Percentiles rank a stretch among this genome's conserved stretches.
phyloP scores from a whole-genome alignment of 2,113 vertebrate genomes.

The Triplophysa tibetana region DNA sequence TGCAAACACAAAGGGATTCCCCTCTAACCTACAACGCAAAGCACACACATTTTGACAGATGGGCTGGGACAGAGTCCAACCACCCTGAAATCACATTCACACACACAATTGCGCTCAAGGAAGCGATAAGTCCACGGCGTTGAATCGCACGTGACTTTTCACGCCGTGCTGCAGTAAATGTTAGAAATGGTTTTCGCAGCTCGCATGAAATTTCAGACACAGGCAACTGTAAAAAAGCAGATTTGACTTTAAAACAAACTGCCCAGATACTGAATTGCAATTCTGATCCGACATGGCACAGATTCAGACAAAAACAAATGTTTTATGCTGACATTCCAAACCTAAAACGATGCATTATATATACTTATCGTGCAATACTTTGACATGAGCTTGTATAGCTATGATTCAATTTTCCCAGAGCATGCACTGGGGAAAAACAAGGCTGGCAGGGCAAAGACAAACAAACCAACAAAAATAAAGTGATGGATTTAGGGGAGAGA shows the following conservation, averaged over 20 bases:
- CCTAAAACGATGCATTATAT: slow-evolving; percentile 22
- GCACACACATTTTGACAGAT: slow-evolving; percentile 36
- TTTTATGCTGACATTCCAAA: slow-evolving; percentile 11
- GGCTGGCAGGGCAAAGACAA: slow-evolving; percentile 30
- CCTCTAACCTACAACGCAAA: slow-evolving; percentile 21
- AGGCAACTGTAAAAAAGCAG: slow-evolving; percentile 19
- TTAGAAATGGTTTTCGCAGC: slow-evolving; percentile 18
- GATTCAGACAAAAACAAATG: slow-evolving; percentile 3
- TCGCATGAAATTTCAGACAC: slow-evolving; percentile 4
- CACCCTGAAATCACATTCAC: slow-evolving; percentile 35
- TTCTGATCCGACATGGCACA: slow-evolving; percentile 9
- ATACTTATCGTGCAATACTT: slow-evolving; percentile 14
- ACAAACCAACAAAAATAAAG: slow-evolving; percentile 8
- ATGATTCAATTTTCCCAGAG: slow-evolving; percentile 12
- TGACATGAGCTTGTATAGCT: not conserved
- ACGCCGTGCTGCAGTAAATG: not conserved
- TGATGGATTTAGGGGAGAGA: not conserved
- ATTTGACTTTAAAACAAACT: slow-evolving; percentile 43
- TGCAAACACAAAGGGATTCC: slow-evolving; percentile 37
- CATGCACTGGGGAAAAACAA: slow-evolving; percentile 38
- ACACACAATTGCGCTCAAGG: not conserved
- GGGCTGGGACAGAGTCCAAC: slow-evolving; percentile 19
- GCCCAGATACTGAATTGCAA: slow-evolving; percentile 27
- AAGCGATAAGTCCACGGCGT: slow-evolving; percentile 1
- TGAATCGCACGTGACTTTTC: slow-evolving; percentile 1